Base-by-base conservation (phyloP, 2,888 invertebrate species). In the Nebria brevicollis region DNA sequence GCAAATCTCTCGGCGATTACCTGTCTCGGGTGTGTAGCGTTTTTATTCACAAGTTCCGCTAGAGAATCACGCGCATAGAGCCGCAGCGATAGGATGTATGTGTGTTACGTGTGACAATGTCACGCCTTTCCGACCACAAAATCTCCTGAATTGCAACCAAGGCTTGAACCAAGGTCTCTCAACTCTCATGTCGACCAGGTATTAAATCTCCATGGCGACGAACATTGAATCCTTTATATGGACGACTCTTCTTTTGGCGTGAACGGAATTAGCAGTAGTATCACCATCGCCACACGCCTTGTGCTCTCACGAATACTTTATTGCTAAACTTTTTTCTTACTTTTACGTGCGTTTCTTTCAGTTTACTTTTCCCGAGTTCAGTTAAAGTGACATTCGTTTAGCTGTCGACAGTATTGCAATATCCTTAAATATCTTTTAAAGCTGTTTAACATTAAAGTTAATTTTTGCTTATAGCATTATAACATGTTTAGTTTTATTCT, bases 181-280 rank as follows among this genome's bases (percentile, higher is more conserved):
- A 68, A 70, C 80, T 54, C 54, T 43, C 75, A 68, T 75, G 80
- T 80, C 80, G 80, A 75, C 80, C 80, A 80, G 80, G 80, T 80
- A 80, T 80, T 80, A 80, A 80, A 80, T 80, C 80, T 75, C 80
- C 75, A 75, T 79, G 79, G 79, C 43, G 75, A 79, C 79, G 79
- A 75, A 70, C 66, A 79, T 74, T 74, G 74, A 74, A 74, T 79
- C 79, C 66, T 79, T 79, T 79, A 79, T 79, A 75, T 79, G 79
- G 79, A 79, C 80, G 75, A 75, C 75, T 80, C 75, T 75, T 80
- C 20, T 70, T 6, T 10, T 20, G 41, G 75, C 78, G 78, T 78
- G 78, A 72, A 43, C 75, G 80, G 80, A 80, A 80, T 80, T 80
- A 80, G 80, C 68, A 80, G 34, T 54, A 54, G 54, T 54, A 54